Evolutionary conservation across 2,113 vertebrate genomes (phyloP), one percentile per base, ranked within the genome.

Genomic region (Myotis davidii): DNA sequence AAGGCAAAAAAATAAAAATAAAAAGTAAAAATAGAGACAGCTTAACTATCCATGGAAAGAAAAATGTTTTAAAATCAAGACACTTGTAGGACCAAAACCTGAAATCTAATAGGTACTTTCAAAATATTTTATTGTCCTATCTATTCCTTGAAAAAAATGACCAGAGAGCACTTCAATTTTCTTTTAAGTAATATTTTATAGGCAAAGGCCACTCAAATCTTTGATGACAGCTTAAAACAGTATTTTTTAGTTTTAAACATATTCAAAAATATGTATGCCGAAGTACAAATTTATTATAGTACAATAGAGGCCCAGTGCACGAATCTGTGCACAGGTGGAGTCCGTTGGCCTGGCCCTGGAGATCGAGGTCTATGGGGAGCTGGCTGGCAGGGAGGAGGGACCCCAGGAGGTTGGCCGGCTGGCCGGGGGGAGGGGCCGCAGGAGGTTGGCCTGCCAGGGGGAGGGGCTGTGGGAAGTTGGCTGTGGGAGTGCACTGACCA

Each of bases 171-270:
- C 23, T 85, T 45, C 3, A 3, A 54, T 72, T 74, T 93, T 65
- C 32, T 84, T 83, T 91, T 52, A 65, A 88, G 64, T 69, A 61
- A 23, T 77, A 56, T 76, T 94, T 84, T 84, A 94, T 32, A 96
- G 87, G 52, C 72, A 87, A 94, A 54, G 17, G 42, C 8, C 32
- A 77, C 39, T 54, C 42, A 83, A 77, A 54, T 95, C 45, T 93
- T 93, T 65, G 25, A 67, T 70, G 29, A 54, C 20, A 72, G 61
- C 29, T 77, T 91, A 77, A 94, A 88, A 74, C 37, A 90, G 21
- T 50, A 69, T 52, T 83, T 94, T 29, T 83, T n/a, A 91, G 21
- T 82, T 87, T 90, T 82, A 81, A 86, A 85, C 14, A 69, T 54
- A 81, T 69, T 73, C 1, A 82, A 72, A 90, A 90, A 27, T 78